Percentiles rank a stretch among this genome's conserved stretches.
Conservation (phyloP, 2,113 vertebrate genomes). For the Chinchilla lanigera region DNA sequence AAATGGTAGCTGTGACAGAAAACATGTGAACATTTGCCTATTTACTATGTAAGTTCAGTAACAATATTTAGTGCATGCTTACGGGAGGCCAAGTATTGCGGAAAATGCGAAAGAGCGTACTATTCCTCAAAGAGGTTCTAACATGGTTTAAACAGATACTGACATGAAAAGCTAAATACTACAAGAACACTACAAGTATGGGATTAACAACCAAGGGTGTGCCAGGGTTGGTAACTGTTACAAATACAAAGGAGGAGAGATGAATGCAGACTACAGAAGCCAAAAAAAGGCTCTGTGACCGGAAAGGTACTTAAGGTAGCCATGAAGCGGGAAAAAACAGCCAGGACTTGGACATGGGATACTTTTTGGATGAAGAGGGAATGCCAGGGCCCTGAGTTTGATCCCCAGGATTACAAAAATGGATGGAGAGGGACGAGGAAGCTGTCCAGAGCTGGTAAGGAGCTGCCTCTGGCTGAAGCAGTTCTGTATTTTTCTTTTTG, state of each 20-base stretch:
- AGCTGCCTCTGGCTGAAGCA: not conserved
- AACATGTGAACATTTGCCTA: conserved; percentile 6
- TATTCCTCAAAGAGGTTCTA: not conserved
- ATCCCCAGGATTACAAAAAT: not conserved
- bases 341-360: not conserved
- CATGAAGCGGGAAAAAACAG: not conserved
- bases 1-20: not conserved
- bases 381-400: too few species aligned
- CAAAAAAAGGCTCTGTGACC: not conserved
- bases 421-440: not conserved
- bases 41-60: not conserved
- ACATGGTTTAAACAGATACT: not conserved
- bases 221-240: not conserved
- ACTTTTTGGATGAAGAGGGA: not conserved
- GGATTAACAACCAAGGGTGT: not conserved
- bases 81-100: not conserved
- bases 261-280: not conserved
- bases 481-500: not conserved
- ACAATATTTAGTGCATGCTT: conserved; percentile 27
- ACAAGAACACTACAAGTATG: not conserved
- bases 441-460: not conserved
- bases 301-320: not conserved
- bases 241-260: conserved; percentile 37
- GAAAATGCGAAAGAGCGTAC: not conserved
- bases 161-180: conserved; percentile 35